These are phyloP conservation scores for Halcyon smyrnensis DNA, from an alignment of 2,797 vertebrate species.

Conservation along the genomic window DNA sequence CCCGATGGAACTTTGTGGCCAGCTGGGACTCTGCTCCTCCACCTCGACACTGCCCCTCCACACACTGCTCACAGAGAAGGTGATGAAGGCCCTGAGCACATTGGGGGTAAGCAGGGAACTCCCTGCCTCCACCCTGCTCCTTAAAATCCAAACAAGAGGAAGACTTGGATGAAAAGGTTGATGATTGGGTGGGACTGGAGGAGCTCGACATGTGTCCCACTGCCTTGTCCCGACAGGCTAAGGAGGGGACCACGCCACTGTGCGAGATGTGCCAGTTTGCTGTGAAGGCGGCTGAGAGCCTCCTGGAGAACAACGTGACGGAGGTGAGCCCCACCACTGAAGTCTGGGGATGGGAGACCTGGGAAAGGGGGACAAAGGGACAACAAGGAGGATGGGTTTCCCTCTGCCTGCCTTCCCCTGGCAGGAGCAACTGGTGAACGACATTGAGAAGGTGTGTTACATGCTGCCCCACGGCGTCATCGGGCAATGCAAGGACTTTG, in stretches of 20 bases:
- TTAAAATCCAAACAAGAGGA: not conserved
- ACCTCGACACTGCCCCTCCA: slow-evolving; percentile 75
- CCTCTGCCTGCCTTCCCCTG: not conserved
- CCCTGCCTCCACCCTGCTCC: rapidly evolving
- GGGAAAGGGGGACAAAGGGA: not conserved
- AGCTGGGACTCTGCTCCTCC: slow-evolving; percentile 83
- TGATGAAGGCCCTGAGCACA: not conserved
- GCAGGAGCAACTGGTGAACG: slow-evolving; percentile 83
- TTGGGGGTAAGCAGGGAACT: slow-evolving; percentile 46
- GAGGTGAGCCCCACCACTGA: slow-evolving; percentile 75
- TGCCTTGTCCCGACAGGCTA: not conserved
- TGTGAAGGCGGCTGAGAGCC: slow-evolving; percentile 81
- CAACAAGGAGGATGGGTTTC: not conserved
- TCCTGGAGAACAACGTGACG: slow-evolving; percentile 82
- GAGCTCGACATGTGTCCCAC: rapidly evolving
- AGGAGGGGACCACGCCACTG: slow-evolving; percentile 2
- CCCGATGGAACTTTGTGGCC: slow-evolving; percentile 83
- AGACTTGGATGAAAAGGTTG: not conserved
- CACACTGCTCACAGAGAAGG: slow-evolving; percentile 27
- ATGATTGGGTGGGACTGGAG: not conserved
- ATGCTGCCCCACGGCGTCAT: slow-evolving; percentile 81
- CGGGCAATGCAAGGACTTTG: slow-evolving; percentile 86
- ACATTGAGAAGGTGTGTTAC: slow-evolving; percentile 86
- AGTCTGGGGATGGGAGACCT: rapidly evolving
- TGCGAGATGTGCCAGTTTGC: slow-evolving; percentile 87